These are phyloP conservation scores for Sinosuthora webbiana DNA, from an alignment of 2,113 vertebrate genomes.

Conservation along the genomic window DNA sequence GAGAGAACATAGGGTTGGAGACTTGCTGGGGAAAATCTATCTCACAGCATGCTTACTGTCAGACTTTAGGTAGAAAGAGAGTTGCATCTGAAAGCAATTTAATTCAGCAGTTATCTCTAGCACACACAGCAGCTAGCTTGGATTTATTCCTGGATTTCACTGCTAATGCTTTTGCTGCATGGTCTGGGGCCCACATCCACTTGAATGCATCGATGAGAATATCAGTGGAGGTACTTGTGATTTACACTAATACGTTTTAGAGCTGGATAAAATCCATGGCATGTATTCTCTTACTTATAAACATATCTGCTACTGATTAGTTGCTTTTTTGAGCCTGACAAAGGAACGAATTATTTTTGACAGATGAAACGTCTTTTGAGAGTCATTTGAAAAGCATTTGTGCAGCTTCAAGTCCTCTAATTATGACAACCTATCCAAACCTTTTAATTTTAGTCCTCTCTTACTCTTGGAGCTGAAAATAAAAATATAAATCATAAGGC, in stretches of 20 bases:
- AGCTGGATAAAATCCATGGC: neutral
- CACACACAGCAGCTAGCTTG: neutral
- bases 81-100: slow-evolving; percentile 23
- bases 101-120: neutral
- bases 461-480: neutral
- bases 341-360: slow-evolving; percentile 44
- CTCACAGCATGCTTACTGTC: neutral
- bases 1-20: neutral
- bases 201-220: neutral
- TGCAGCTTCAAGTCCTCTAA: neutral
- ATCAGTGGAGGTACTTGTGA: neutral
- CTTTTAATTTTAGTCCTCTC: slow-evolving; percentile 29
- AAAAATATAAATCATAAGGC: neutral
- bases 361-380: slow-evolving; percentile 23
- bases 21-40: neutral
- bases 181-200: neutral
- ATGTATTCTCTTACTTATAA: neutral
- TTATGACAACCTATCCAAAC: slow-evolving; percentile 28
- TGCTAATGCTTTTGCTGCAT: neutral
- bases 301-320: slow-evolving; percentile 28
- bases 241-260: neutral
- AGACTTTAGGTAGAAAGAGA: neutral
- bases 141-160: slow-evolving; percentile 6
- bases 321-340: slow-evolving; percentile 46
- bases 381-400: slow-evolving; percentile 13